Conservation (phyloP, 37 sponge, comb jelly and placozoan species). For the Spongilla lacustris region DNA sequence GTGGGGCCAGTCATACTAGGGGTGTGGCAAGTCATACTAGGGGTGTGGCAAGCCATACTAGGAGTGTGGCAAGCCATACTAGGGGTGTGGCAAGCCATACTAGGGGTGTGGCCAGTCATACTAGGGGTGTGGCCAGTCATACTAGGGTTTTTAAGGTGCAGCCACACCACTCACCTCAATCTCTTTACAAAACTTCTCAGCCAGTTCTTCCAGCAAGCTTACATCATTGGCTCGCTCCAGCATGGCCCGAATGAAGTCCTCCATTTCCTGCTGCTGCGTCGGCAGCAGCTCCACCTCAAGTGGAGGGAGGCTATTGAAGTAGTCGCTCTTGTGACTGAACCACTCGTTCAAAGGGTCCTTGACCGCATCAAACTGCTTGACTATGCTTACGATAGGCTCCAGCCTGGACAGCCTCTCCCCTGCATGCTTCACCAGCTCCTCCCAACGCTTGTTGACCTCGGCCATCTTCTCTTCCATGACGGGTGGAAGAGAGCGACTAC, state of each 20-base stretch:
- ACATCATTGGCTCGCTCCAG: neutral
- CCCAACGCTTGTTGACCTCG: conserved; percentile 39
- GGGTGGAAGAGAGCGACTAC: conserved; percentile 15
- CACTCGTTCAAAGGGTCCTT: conserved; percentile 62
- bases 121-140: no score
- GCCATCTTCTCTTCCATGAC: conserved; percentile 42
- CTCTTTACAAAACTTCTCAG: conserved; percentile 34
- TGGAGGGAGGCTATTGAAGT: conserved; percentile 44
- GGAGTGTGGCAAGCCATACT: no score
- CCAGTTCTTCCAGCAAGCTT: conserved; percentile 32
- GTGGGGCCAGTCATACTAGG: no score
- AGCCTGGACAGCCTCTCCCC: conserved; percentile 40
- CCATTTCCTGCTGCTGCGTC: conserved; percentile 26
- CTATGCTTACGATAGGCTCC: conserved; percentile 31
- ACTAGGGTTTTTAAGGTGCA: neutral
- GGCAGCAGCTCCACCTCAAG: conserved; percentile 55
- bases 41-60: no score
- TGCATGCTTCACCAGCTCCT: conserved; percentile 39
- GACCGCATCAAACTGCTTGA: conserved; percentile 41
- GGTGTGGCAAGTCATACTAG: no score
- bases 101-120: no score
- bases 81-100: no score
- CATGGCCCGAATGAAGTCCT: conserved; percentile 2
- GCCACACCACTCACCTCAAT: conserved; percentile 41
- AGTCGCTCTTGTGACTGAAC: conserved; percentile 37